A percentile compares a stretch with the other conserved stretches of the same genome.
These are phyloP conservation scores for Kryptolebias marmoratus DNA, from an alignment of 2,113 vertebrate species.

Conservation along the genomic window DNA sequence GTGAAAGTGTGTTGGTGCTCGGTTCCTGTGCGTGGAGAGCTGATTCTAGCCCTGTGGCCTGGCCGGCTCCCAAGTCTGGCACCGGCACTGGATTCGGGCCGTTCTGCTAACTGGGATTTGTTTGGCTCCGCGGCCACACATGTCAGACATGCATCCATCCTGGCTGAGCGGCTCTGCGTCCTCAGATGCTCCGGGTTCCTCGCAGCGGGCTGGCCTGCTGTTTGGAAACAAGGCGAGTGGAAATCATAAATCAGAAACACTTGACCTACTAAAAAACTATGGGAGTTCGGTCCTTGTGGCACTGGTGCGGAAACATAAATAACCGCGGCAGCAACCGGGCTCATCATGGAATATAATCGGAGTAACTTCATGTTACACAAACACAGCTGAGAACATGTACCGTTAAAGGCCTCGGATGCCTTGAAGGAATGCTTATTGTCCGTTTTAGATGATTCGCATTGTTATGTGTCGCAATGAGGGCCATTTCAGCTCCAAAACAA, in stretches of 20 bases:
- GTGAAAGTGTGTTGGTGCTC: slow-evolving; percentile 64
- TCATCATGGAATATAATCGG: slow-evolving; percentile 23
- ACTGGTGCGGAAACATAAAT: slow-evolving; percentile 54
- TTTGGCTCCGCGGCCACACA: slow-evolving; percentile 64
- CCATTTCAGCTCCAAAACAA: not conserved
- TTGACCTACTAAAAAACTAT: slow-evolving; percentile 63
- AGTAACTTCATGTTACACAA: slow-evolving; percentile 6
- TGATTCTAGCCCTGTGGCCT: slow-evolving; percentile 74
- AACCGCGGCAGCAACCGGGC: slow-evolving; percentile 33
- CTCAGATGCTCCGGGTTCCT: slow-evolving; percentile 57
- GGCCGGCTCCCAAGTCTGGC: slow-evolving; percentile 66
- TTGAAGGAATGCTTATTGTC: too few species aligned
- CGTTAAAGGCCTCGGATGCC: not conserved
- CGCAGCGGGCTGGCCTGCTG: slow-evolving; percentile 42
- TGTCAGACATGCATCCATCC: slow-evolving; percentile 68
- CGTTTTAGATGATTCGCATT: slow-evolving; percentile 8
- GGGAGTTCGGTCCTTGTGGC: slow-evolving; percentile 55
- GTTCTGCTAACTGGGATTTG: slow-evolving; percentile 67
- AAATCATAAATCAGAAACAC: slow-evolving; percentile 67
- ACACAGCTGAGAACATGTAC: not conserved
- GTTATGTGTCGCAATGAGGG: not conserved
- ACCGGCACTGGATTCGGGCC: slow-evolving; percentile 59
- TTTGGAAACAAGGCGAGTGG: slow-evolving; percentile 57
- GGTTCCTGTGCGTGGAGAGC: slow-evolving; percentile 57
- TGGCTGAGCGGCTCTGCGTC: slow-evolving; percentile 65